Percentiles rank a stretch among this genome's conserved stretches.
These are phyloP conservation scores for Conus ventricosus DNA, from an alignment of 1,140 invertebrate species.

Conservation along the genomic window DNA sequence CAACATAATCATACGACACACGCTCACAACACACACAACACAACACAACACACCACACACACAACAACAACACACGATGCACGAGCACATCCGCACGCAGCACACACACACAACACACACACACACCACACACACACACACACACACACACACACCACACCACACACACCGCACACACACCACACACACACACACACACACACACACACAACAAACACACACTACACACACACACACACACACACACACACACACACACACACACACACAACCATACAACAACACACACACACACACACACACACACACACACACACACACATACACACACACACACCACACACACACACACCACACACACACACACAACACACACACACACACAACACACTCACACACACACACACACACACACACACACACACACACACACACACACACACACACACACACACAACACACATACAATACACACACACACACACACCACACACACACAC, in stretches of 20 bases:
- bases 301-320: background rate
- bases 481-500: conserved; percentile 15
- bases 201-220: background rate
- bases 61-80: too few relatives aligned
- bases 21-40: too few relatives aligned
- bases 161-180: background rate
- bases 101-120: too few relatives aligned
- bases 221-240: background rate
- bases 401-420: conserved; percentile 9
- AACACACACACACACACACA: background rate
- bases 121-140: too few relatives aligned
- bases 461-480: background rate
- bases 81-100: too few relatives aligned
- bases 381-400: too few relatives aligned
- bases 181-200: background rate
- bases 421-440: background rate
- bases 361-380: background rate
- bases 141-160: background rate
- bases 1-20: too few relatives aligned
- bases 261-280: background rate
- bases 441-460: background rate
- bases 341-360: conserved; percentile 8
- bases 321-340: background rate
- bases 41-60: too few relatives aligned
- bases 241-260: background rate